Percentiles rank a stretch among this genome's conserved stretches.
Conservation (phyloP, 1,140 invertebrate species). For the Ips nitidus region DNA sequence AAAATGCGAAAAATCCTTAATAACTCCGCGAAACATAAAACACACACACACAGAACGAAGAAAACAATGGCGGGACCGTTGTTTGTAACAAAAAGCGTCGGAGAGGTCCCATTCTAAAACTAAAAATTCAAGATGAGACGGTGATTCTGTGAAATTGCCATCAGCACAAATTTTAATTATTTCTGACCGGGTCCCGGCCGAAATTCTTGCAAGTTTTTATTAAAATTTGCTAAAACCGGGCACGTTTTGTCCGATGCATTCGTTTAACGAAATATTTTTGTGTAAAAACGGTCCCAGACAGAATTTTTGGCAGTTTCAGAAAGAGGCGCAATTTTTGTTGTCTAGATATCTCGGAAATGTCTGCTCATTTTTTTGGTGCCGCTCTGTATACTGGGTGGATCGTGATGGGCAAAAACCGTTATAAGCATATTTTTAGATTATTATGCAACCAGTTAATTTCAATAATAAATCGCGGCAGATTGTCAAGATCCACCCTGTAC, state of each 20-base stretch:
- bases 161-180: constrained; percentile 42
- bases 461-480: too few species aligned
- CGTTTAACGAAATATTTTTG: constrained; percentile 47
- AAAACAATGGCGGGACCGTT: constrained; percentile 16
- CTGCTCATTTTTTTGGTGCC: constrained; percentile 6
- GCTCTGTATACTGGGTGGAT: background rate
- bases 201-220: constrained; percentile 45
- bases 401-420: background rate
- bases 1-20: constrained; percentile 33
- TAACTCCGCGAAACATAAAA: constrained; percentile 31
- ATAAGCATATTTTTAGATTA: too few species aligned
- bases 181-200: constrained; percentile 32
- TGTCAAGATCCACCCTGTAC: too few species aligned
- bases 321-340: constrained; percentile 34
- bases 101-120: constrained; percentile 18
- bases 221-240: constrained; percentile 44
- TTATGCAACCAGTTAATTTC: too few species aligned
- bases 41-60: background rate
- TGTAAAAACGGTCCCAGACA: constrained; percentile 44
- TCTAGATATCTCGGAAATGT: constrained; percentile 32
- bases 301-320: constrained; percentile 45
- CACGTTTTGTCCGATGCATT: constrained; percentile 40
- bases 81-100: constrained; percentile 18
- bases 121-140: constrained; percentile 33
- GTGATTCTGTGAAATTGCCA: constrained; percentile 35